A percentile compares a stretch with the other conserved stretches of the same genome.
These are phyloP conservation scores for Hylaea fasciaria DNA, from an alignment of 2,888 invertebrate genomes.

Conservation along the genomic window DNA sequence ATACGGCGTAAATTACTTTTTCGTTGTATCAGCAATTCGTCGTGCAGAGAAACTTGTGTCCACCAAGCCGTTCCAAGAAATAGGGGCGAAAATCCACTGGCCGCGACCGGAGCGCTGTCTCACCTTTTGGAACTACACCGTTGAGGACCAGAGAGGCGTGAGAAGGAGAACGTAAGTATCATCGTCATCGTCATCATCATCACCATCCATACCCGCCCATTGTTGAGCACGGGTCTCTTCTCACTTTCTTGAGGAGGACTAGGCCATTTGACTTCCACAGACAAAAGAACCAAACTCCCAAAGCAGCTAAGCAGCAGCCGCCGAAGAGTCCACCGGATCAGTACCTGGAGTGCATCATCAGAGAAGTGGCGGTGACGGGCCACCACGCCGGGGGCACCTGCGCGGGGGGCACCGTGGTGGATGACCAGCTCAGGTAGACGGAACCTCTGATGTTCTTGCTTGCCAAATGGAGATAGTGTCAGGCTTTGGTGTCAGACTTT, in stretches of 20 bases:
- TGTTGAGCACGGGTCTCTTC: no score
- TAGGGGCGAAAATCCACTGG: constrained; percentile 87
- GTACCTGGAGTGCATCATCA: constrained; percentile 87
- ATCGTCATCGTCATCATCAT: no score
- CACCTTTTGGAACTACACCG: constrained; percentile 75
- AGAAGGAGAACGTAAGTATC: constrained; percentile 55
- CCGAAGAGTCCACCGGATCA: constrained; percentile 69
- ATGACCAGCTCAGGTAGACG: constrained; percentile 85
- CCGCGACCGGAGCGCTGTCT: constrained; percentile 87
- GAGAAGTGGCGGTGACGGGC: constrained; percentile 87
- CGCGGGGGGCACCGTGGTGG: constrained; percentile 90
- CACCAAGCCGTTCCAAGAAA: constrained; percentile 83
- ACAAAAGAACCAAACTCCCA: constrained; percentile 40
- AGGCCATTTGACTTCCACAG: no score
- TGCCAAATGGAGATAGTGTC: no score
- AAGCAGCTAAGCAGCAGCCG: constrained; percentile 36
- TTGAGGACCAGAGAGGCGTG: constrained; percentile 62
- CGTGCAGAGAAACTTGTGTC: constrained; percentile 82
- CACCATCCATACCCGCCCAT: no score
- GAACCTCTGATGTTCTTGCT: no score
- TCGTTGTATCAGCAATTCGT: constrained; percentile 84
- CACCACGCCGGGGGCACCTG: constrained; percentile 94
- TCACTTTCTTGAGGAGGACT: no score
- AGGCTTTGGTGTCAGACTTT: no score
- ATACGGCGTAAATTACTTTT: no score